A percentile compares a stretch with the other conserved stretches of the same genome.
Evolutionary conservation across 1,140 invertebrate species (phyloP).

Genomic region (Battus philenor): DNA sequence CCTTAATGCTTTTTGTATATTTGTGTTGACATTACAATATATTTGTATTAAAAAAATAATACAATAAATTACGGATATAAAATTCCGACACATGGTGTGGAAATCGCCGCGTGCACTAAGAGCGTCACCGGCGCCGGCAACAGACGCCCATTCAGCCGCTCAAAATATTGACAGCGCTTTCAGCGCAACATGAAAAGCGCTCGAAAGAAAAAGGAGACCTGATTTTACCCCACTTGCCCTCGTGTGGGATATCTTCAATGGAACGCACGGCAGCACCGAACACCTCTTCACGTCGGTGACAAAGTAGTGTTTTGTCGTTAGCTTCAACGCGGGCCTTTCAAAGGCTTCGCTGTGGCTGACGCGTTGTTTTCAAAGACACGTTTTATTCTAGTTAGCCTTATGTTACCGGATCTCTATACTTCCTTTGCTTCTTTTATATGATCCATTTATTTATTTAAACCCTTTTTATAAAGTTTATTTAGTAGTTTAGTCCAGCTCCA

Average conservation of each 20-base stretch:
- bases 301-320: conserved; percentile 39
- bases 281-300: conserved; percentile 39
- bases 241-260: conserved; percentile 35
- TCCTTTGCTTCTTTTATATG: too few relatives aligned
- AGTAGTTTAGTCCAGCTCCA: too few relatives aligned
- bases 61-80: too few relatives aligned
- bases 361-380: too few relatives aligned
- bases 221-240: conserved; percentile 50
- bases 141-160: conserved; percentile 58
- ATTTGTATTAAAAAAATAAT: too few relatives aligned
- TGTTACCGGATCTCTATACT: too few relatives aligned
- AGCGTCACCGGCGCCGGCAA: conserved; percentile 56
- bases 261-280: conserved; percentile 50
- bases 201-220: conserved; percentile 52
- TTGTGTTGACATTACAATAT: too few relatives aligned
- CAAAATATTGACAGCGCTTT: conserved; percentile 73
- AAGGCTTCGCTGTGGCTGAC: conserved; percentile 6
- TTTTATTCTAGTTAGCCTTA: too few relatives aligned
- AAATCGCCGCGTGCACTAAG: conserved; percentile 39
- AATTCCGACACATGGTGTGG: conserved; percentile 30
- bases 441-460: too few relatives aligned
- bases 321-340: conserved; percentile 23
- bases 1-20: too few relatives aligned
- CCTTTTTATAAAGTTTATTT: too few relatives aligned
- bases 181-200: conserved; percentile 51